Percentiles rank a stretch among this genome's conserved stretches.
Conservation (phyloP, 2,888 invertebrate species). For the Drosophila multiciliata region DNA sequence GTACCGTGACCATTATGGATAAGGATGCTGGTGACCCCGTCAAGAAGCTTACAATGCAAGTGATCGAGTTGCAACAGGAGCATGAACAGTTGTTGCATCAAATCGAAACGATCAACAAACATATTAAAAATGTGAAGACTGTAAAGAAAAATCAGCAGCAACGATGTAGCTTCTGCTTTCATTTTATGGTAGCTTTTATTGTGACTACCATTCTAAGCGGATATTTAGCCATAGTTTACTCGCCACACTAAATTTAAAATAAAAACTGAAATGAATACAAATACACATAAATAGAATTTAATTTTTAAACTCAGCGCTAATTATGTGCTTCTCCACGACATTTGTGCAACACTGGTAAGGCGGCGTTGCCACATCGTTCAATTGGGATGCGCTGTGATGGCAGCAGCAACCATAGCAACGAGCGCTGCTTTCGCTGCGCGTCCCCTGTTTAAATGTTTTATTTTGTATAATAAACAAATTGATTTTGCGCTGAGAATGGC, state of each 20-base stretch:
- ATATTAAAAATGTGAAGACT: background rate
- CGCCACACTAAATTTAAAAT: background rate
- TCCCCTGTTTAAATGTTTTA: conserved; percentile 21
- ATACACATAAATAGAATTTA: background rate
- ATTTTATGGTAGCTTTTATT: background rate
- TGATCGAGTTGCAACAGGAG: conserved; percentile 36
- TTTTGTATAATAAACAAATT: conserved; percentile 12
- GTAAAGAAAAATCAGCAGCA: background rate
- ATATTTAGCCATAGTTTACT: conserved; percentile 9
- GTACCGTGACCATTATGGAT: background rate
- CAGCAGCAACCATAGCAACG: conserved; percentile 49
- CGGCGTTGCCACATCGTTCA: conserved; percentile 6
- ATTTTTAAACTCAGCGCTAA: background rate
- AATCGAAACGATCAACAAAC: conserved; percentile 9
- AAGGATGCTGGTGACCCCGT: background rate
- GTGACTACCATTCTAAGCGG: conserved; percentile 9
- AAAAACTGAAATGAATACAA: background rate
- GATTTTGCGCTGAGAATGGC: background rate
- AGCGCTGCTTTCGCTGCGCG: conserved; percentile 29
- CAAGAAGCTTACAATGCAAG: conserved; percentile 16
- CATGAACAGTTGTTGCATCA: conserved; percentile 13
- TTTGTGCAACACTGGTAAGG: conserved; percentile 1
- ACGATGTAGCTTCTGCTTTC: background rate
- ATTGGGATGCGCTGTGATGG: background rate
- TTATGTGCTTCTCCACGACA: too few relatives aligned